Evolutionary conservation across 64 coral and sea anemone species (phyloP), one percentile per base, ranked within the genome.

Genomic region (Catalaphyllia jardinei): DNA sequence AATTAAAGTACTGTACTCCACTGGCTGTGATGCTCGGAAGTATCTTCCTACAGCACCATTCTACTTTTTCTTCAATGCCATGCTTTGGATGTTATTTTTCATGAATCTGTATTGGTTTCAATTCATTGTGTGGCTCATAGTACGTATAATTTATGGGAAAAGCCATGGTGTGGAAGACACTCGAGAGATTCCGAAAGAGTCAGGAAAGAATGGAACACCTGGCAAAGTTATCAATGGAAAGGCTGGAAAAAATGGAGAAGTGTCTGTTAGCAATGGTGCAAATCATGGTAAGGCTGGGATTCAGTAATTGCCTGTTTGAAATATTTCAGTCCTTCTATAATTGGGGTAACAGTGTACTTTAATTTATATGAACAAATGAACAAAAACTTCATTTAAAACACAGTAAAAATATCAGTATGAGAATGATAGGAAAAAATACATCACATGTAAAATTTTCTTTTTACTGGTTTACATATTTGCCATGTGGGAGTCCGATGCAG

Each of bases 31-130:
- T 3, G 87, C 63, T 0, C 60, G 83, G 3, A 1, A 4, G 18
- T 3, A 38, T 60, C 4, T 80, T 29, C 91, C 93, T 18, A 27
- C 87, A 67, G 93, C 79, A 22, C 93, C 93, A 18, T 99, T 99
- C 69, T 99, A 95, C 72, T 95, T 95, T 73, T 99, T 99, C 67
- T 99, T 99, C 83, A 99, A 99, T 75, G 62, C 60, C 0, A 88
- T 99, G 93, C 19, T 99, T 51, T 93, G 91, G 90, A 80, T 80
- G 24, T 73, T 99, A 22, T 95, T 99, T 90, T 73, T 57, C 30
- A 93, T 99, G 94, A 99, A 99, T 31, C 24, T 93, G 8, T 99
- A 86, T 51, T 99, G 97, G 97, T 99, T 93, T 77, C 91, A 95
- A 39, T 99, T 91, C 75, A 93, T 99, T 49, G 71, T 99, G 39